Conservation (phyloP, 2,113 vertebrate species). For the Lethenteron reissneri region DNA sequence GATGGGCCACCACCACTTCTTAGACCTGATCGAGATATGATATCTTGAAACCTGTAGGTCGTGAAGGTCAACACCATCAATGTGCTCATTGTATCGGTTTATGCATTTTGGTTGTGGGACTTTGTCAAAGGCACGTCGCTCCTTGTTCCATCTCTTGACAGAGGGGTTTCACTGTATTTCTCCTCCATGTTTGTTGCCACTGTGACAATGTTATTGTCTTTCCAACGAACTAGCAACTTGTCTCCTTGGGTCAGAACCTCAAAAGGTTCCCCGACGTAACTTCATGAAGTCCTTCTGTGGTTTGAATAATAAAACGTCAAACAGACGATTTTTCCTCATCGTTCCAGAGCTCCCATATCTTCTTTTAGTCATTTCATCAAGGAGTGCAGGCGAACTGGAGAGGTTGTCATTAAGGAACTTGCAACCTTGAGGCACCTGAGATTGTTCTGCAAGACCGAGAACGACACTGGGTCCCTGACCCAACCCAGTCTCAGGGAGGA, state of each 20-base stretch:
- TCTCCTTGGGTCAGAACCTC: constrained; percentile 3
- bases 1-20: not conserved
- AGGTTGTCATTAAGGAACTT: constrained; percentile 2
- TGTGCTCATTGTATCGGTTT: not conserved
- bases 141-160: constrained; percentile 3
- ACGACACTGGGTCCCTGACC: constrained; percentile 7
- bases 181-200: constrained; percentile 3
- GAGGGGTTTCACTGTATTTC: not conserved
- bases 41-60: not conserved
- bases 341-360: not conserved
- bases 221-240: constrained; percentile 2
- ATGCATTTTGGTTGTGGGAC: constrained; percentile 7
- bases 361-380: constrained; percentile 1
- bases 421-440: constrained; percentile 1
- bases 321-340: too few relatives aligned
- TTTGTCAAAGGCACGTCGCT: not conserved
- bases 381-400: not conserved
- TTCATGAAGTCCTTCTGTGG: not conserved
- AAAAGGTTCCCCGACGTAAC: not conserved
- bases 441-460: constrained; percentile 6
- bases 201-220: constrained; percentile 1
- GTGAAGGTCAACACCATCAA: not conserved
- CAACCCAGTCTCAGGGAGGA: constrained; percentile 8
- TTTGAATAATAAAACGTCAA: too few relatives aligned
- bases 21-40: not conserved